Evolutionary conservation across 2,797 vertebrate genomes (phyloP).

Genomic region (Peromyscus attwateri): DNA sequence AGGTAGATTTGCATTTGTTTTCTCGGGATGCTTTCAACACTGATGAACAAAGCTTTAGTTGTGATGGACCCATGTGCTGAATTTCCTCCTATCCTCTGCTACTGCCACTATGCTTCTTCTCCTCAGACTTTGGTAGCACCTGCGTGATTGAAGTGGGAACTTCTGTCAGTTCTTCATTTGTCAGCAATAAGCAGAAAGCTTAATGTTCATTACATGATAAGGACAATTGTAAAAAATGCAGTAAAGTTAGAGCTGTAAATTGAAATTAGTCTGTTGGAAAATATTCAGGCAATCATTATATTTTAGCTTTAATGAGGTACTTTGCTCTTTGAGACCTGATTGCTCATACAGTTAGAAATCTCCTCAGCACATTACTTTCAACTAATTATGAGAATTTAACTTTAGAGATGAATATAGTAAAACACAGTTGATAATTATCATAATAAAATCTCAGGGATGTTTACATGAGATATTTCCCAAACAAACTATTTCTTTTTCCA

Average conservation of each 20-base stretch:
- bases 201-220: slow-evolving; percentile 1
- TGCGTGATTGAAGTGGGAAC: not conserved
- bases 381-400: slow-evolving; percentile 78
- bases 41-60: not conserved
- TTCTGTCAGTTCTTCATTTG: not conserved
- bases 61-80: no score
- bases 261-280: slow-evolving; percentile 64
- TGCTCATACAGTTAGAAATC: slow-evolving; percentile 66
- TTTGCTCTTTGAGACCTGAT: slow-evolving; percentile 54
- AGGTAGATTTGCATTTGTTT: not conserved
- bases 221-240: slow-evolving; percentile 17
- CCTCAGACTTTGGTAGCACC: not conserved
- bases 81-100: not conserved
- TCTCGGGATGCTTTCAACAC: not conserved
- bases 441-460: slow-evolving; percentile 59
- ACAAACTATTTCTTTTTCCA: slow-evolving; percentile 68
- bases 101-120: not conserved
- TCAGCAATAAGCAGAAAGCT: slow-evolving; percentile 7
- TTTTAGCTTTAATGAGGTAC: slow-evolving; percentile 70
- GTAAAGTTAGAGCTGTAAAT: slow-evolving; percentile 39
- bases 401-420: slow-evolving; percentile 66
- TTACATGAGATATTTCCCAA: slow-evolving; percentile 54
- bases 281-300: slow-evolving; percentile 69
- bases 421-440: slow-evolving; percentile 66
- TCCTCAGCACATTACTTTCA: slow-evolving; percentile 32